phyloP scores from a whole-genome alignment of 2,797 vertebrate species.

The Eulemur rubriventer region DNA sequence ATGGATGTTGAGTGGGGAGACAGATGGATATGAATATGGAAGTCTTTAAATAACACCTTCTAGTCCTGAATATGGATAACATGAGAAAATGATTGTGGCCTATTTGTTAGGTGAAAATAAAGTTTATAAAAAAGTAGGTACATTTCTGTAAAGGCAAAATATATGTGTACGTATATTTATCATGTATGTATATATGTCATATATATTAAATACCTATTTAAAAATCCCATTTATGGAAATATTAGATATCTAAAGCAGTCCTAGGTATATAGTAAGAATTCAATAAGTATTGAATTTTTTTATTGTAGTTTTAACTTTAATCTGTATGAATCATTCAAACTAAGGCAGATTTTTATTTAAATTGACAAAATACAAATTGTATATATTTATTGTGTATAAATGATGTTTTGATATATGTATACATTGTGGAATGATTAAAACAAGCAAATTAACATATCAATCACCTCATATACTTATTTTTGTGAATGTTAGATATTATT shows the following conservation, averaged over 20 bases:
- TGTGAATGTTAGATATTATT: background rate
- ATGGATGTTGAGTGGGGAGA: background rate
- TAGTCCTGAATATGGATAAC: constrained; percentile 2
- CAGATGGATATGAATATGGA: background rate
- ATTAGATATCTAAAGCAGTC: background rate
- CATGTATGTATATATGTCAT: background rate
- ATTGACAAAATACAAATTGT: background rate
- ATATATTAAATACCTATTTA: background rate
- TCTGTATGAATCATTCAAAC: background rate
- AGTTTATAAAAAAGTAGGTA: background rate
- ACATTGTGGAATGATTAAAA: background rate
- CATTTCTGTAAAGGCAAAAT: background rate
- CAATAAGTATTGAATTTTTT: background rate
- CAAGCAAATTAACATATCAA: background rate
- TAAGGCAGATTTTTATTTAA: background rate
- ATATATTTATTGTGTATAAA: background rate
- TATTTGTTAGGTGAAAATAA: constrained; percentile 21
- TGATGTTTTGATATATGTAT: background rate
- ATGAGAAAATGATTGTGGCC: constrained; percentile 27
- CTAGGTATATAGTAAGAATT: constrained; percentile 2
- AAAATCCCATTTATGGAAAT: constrained; percentile 23
- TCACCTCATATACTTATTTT: background rate
- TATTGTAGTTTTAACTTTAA: background rate
- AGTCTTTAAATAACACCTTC: constrained; percentile 33
- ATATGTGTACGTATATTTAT: background rate